Conservation (phyloP, 35 echinoderm and acorn worm genomes). For the Lytechinus pictus region DNA sequence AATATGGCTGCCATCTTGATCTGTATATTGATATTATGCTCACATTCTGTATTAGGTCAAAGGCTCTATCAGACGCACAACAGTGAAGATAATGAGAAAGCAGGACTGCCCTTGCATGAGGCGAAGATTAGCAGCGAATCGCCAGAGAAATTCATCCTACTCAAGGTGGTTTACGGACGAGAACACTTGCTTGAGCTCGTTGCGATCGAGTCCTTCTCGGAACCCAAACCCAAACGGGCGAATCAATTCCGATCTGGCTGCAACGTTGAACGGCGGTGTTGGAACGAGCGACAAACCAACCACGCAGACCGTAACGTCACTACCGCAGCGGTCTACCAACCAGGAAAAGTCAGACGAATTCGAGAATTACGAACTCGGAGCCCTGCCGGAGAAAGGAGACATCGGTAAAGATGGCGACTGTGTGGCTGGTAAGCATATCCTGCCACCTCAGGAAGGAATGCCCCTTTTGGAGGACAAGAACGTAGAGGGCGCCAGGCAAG, state of each 20-base stretch:
- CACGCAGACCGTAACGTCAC: not conserved
- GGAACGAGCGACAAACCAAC: not conserved
- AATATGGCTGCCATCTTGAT: not conserved
- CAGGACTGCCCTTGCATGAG: slow-evolving; percentile 51
- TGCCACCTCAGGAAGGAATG: slow-evolving; percentile 6
- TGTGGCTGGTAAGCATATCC: not conserved
- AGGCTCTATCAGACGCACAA: slow-evolving; percentile 13
- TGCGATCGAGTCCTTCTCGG: slow-evolving; percentile 39
- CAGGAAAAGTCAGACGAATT: slow-evolving; percentile 44
- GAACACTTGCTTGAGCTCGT: slow-evolving; percentile 39
- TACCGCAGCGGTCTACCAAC: not conserved
- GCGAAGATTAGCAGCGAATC: not conserved
- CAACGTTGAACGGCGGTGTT: slow-evolving; percentile 33
- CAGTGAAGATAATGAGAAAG: slow-evolving; percentile 39
- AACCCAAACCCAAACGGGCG: slow-evolving; percentile 25
- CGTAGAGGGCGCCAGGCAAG: not conserved
- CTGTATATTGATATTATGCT: not conserved
- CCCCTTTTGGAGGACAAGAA: not conserved
- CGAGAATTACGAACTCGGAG: slow-evolving; percentile 42
- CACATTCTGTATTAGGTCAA: not conserved
- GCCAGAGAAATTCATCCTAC: slow-evolving; percentile 44
- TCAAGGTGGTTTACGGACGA: slow-evolving; percentile 46
- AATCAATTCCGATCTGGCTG: slow-evolving; percentile 30
- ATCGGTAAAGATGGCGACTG: not conserved
- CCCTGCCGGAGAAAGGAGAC: not conserved